Evolutionary conservation across 37 sponge, comb jelly and placozoan genomes (phyloP), one percentile per base, ranked within the genome.

Genomic region (Aplysina aerophoba): DNA sequence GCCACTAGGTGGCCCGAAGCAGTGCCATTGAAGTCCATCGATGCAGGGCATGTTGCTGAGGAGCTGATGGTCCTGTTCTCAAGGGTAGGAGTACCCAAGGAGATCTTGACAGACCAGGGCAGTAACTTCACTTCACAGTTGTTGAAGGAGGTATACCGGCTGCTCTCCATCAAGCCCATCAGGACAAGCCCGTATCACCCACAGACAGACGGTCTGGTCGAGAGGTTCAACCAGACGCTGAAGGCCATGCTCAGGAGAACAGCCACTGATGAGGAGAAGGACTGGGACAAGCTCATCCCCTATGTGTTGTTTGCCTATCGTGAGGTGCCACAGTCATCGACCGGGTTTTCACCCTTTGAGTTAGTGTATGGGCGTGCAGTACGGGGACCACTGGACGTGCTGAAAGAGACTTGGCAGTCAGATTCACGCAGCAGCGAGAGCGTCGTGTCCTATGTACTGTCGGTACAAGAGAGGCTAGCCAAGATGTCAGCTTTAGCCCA

Each of bases 1-100:
- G 88, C 92, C 15, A 92, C 89, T 22, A 38, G 89, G 15, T 92
- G 85, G 40, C 92, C 86, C 25, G 86, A 92, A 65, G 92, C 89
- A 0, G 30, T 92, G 22, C 83, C 89, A 35, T 68, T 88, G 31
- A 65, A 59, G 24, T 65, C 35, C 5, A 85, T 88, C 36, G 85
- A 84, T 83, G 89, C 92, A 13, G 36, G 22, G 31, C 40, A 84
- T 28, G 63, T 92, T 6, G 92, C 89, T 20, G 86, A 92, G 73
- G 86, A 71, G 34, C 80, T 92, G 25, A 17, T 83, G 19, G 81
- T 35, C 30, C 13, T 86, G 19, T 88, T 92, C 50, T 17, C 92
- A 15, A 40, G 86, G 58, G 79, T 85, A 2, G 89, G 92, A 39
- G 37, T 92, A n/a, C 89, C 89, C 55, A 25, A 85, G 31, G 86